These are phyloP conservation scores for Vicugna pacos DNA, from an alignment of 2,113 vertebrate genomes.

Conservation along the genomic window DNA sequence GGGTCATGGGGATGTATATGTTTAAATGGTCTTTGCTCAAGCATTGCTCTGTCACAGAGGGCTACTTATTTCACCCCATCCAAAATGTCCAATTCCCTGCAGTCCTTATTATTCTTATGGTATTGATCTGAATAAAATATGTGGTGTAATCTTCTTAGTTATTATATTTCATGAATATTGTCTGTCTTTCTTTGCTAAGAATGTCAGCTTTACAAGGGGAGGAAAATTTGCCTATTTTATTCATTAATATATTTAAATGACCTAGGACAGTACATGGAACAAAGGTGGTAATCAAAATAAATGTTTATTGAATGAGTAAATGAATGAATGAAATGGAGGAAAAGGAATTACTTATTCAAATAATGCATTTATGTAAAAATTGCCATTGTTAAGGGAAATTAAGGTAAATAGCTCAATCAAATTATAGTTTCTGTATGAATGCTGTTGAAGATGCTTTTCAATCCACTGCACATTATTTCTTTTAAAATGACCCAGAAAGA, in stretches of 20 bases:
- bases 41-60: not conserved
- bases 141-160: not conserved
- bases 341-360: conserved; percentile 33
- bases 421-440: conserved; percentile 36
- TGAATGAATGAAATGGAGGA: conserved; percentile 7
- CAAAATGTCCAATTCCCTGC: not conserved
- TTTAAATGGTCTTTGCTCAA: not conserved
- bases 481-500: conserved; percentile 4
- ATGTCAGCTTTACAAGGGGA: not conserved
- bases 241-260: not conserved
- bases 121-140: not conserved
- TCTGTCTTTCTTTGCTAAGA: not conserved
- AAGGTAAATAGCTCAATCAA: not conserved
- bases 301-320: not conserved
- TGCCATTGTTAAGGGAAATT: not conserved
- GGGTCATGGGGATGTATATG: not conserved
- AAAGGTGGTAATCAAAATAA: conserved; percentile 20
- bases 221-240: conserved; percentile 40
- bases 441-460: not conserved
- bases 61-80: not conserved
- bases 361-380: conserved; percentile 29
- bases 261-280: not conserved
- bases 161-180: conserved; percentile 27
- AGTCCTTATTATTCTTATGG: not conserved
- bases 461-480: not conserved